Base-by-base conservation (phyloP, 2,113 vertebrate genomes). In the Crotalus horridus region DNA sequence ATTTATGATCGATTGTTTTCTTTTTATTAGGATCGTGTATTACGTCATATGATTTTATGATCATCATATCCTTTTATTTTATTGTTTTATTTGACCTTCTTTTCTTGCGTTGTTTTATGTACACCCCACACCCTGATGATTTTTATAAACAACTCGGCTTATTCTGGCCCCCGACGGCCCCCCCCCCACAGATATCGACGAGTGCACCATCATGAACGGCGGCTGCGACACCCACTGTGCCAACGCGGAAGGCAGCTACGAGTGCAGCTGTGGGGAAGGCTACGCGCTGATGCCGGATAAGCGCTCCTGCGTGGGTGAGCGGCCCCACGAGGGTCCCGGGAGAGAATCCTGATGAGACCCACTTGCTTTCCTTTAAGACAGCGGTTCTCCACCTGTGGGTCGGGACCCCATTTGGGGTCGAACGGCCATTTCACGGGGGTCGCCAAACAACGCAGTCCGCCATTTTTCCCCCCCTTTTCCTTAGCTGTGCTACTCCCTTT, bases 231-330 rank as follows among this genome's bases (percentile, higher is more conserved):
- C 97, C 0, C 98, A 98, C 96, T 99, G 99, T 48, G 97, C 98
- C 93, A 99, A 99, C 97, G 99, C 98, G 0, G 98, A 99, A 95
- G 99, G 99, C 88, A 99, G 98, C 97, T 99, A 98, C 3, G 98
- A 97, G 93, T 99, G 99, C 96, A 98, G 98, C 97, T 99, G 99
- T 24, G 97, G 98, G 0, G 98, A 98, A 3, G 98, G 99, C 59
- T 99, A 99, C 0, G 98, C 97, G 0, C 96, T 99, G 39, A 98
- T 99, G 99, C 98, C 98, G 0, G 98, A 99, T 94, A 98, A 98
- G 95, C 97, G 98, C 89, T 98, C 98, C 0, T 99, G 99, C 43
- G 95, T 98, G 96, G 99, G 99, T 99, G 95, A 97, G 91, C 21
- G 1, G 12, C 2, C 39, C 20, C 8, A 1, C 0, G 0, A 0